Evolutionary conservation across 1,140 invertebrate species (phyloP), one percentile per base, ranked within the genome.

Genomic region (Whitmania pigra): DNA sequence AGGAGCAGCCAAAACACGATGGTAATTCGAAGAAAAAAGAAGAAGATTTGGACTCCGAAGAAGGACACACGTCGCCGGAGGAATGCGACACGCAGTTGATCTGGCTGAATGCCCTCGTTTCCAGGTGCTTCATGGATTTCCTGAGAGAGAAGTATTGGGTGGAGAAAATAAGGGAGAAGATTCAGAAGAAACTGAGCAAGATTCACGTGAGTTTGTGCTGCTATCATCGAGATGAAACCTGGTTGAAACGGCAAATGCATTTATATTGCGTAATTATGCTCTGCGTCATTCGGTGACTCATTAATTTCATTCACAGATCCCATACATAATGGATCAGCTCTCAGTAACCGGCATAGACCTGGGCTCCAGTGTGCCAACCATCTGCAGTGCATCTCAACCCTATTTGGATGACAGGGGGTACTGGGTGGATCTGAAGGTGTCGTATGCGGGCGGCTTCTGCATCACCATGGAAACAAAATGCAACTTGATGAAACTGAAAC

Each of bases 391-490:
- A 40, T 86, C 86, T 40, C 86, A 87, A 76, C 91, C 92, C 0
- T 83, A 86, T 67, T 75, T 93, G 49, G 90, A 97, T 83, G 88
- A 90, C 73, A 87, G 88, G 75, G 94, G 95, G 5, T 82, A 96
- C 25, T 98, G 94, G 94, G 84, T 95, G 5, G 91, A 97, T 83
- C 83, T 96, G 18, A 90, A 95, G 78, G 82, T 98, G 57, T 87
- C 87, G 15, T 97, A 97, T 82, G 88, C 90, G 76, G 95, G 95
- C 49, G 87, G 88, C 68, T 87, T 92, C 40, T 87, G 88, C 71
- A 89, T 97, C 85, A 93, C 90, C 1, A 87, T 98, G n/a, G 91
- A 93, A 78, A 97, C 94, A 0, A 93, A 95, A 80, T 57, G 53
- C 36, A 97, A 98, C 84, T 84, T 98, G 53, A 88, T 97, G 87